Conservation (phyloP, 2,113 vertebrate species). For the Phalacrocorax aristotelis region DNA sequence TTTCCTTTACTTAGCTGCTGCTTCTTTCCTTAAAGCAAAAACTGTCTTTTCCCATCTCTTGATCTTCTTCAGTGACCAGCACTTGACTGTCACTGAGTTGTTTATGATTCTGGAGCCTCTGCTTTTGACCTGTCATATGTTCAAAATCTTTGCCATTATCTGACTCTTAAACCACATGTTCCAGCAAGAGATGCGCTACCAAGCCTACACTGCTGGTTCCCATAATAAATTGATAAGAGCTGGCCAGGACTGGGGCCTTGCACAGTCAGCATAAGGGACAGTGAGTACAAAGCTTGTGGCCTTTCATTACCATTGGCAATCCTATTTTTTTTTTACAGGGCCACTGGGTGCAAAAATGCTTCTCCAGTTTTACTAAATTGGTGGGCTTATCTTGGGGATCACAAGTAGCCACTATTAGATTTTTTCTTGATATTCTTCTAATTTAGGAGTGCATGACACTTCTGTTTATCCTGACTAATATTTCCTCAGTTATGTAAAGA, state of each 20-base stretch:
- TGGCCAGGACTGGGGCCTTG: background rate
- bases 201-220: background rate
- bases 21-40: background rate
- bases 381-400: background rate
- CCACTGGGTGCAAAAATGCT: background rate
- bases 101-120: background rate
- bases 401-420: background rate
- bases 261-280: background rate
- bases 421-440: background rate
- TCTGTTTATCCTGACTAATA: background rate
- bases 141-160: background rate
- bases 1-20: background rate
- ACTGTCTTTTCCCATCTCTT: background rate
- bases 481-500: background rate
- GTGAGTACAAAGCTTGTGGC: background rate
- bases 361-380: background rate
- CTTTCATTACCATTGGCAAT: background rate
- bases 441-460: background rate
- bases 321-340: background rate
- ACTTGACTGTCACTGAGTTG: background rate
- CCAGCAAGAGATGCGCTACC: accelerated
- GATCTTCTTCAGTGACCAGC: background rate
- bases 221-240: background rate
- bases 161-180: background rate
- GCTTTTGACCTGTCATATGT: background rate